Percentiles rank a stretch among this genome's conserved stretches.
Evolutionary conservation across 1,140 invertebrate species (phyloP).

Genomic region (Trachelipus rathkii): DNA sequence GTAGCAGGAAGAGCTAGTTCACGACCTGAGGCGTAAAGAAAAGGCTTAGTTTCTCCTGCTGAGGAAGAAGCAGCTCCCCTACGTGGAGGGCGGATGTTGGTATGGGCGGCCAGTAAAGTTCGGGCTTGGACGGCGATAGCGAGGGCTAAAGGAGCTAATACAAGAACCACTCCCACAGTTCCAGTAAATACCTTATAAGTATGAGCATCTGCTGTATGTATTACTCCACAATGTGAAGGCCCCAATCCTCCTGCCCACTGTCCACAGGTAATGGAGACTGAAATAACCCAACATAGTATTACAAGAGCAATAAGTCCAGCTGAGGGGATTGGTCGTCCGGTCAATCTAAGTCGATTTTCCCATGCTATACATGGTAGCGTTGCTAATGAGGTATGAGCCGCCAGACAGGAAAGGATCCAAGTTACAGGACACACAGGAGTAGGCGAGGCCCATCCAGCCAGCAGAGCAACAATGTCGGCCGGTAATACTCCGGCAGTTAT

Average conservation of each 20-base stretch:
- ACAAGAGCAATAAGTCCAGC: slow-evolving; percentile 45
- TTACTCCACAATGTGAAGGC: slow-evolving; percentile 53
- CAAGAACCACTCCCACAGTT: slow-evolving; percentile 49
- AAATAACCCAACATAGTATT: slow-evolving; percentile 31
- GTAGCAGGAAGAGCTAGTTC: slow-evolving; percentile 40
- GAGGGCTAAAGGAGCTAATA: slow-evolving; percentile 56
- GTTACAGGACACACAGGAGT: slow-evolving; percentile 62
- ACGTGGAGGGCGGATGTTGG: slow-evolving; percentile 30
- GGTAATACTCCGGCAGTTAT: slow-evolving; percentile 69
- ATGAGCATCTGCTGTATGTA: slow-evolving; percentile 55
- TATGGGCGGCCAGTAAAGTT: slow-evolving; percentile 35
- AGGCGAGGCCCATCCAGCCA: slow-evolving; percentile 61
- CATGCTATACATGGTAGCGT: slow-evolving; percentile 61
- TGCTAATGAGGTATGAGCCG: slow-evolving; percentile 62
- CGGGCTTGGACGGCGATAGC: slow-evolving; percentile 47
- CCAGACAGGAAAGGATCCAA: slow-evolving; percentile 63
- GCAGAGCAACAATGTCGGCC: slow-evolving; percentile 59
- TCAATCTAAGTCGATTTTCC: slow-evolving; percentile 52
- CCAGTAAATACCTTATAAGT: slow-evolving; percentile 55
- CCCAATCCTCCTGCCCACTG: slow-evolving; percentile 39
- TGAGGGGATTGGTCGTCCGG: slow-evolving; percentile 55
- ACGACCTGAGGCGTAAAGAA: slow-evolving; percentile 26
- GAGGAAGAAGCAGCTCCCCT: slow-evolving; percentile 25
- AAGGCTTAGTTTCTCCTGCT: neutral
- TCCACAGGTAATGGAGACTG: slow-evolving; percentile 45